Percentiles rank a stretch among this genome's conserved stretches.
Conservation (phyloP, 2,888 invertebrate species). For the Apamea sordens region DNA sequence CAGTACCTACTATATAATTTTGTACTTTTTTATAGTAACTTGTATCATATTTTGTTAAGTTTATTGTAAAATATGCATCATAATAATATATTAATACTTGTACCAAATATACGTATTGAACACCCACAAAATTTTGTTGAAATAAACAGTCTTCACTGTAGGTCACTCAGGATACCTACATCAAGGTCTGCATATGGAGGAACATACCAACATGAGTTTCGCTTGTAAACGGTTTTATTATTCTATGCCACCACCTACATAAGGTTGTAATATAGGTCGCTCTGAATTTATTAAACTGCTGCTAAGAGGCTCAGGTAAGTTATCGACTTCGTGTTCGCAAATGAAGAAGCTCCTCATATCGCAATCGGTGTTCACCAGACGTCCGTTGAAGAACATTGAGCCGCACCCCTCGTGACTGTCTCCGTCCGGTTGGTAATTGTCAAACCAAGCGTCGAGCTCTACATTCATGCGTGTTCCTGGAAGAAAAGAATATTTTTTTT, state of each 20-base stretch:
- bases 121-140: slow-evolving; percentile 1
- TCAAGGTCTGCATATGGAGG: background rate
- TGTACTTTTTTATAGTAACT: background rate
- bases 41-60: background rate
- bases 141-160: background rate
- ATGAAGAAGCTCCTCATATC: slow-evolving; percentile 77
- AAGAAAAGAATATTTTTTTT: background rate
- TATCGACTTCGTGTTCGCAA: slow-evolving; percentile 74
- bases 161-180: background rate
- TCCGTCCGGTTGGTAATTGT: slow-evolving; percentile 23
- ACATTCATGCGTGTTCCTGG: slow-evolving; percentile 12
- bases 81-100: slow-evolving; percentile 15
- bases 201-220: background rate
- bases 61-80: slow-evolving; percentile 13
- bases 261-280: slow-evolving; percentile 10
- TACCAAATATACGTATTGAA: slow-evolving; percentile 55
- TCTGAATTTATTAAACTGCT: background rate
- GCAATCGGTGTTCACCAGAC: slow-evolving; percentile 78
- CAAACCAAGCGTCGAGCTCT: slow-evolving; percentile 27
- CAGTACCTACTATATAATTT: slow-evolving; percentile 1
- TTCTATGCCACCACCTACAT: slow-evolving; percentile 24
- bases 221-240: background rate
- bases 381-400: slow-evolving; percentile 81
- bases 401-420: slow-evolving; percentile 75
- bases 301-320: background rate